These are phyloP conservation scores for Volucella inanis DNA, from an alignment of 2,888 invertebrate species.

Conservation along the genomic window DNA sequence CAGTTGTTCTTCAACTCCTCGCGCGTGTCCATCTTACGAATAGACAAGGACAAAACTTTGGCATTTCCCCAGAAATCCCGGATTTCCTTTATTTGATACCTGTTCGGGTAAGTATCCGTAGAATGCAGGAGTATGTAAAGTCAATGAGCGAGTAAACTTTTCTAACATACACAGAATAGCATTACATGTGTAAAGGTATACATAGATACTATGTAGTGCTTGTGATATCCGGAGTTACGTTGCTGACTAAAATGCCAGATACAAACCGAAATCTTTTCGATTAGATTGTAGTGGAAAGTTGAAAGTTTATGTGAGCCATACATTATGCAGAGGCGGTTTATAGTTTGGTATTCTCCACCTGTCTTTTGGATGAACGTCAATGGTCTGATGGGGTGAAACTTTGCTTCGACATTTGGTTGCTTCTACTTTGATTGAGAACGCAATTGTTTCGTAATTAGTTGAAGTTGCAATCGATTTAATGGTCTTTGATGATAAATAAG, in stretches of 20 bases:
- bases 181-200: no score
- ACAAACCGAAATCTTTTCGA: conserved; percentile 3
- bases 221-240: background rate
- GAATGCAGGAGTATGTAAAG: background rate
- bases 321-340: conserved; percentile 31
- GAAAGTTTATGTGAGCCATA: conserved; percentile 27
- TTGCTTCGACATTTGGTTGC: conserved; percentile 33
- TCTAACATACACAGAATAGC: conserved; percentile 26
- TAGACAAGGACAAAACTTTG: conserved; percentile 49
- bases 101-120: background rate
- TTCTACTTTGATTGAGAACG: conserved; percentile 27
- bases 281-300: conserved; percentile 25
- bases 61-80: conserved; percentile 36
- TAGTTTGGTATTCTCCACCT: conserved; percentile 25
- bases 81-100: conserved; percentile 12
- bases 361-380: conserved; percentile 31
- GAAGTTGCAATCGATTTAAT: conserved; percentile 4
- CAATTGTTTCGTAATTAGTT: conserved; percentile 35
- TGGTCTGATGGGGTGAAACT: conserved; percentile 30
- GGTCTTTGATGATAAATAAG: no score
- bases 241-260: conserved; percentile 42
- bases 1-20: conserved; percentile 48
- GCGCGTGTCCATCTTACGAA: conserved; percentile 60
- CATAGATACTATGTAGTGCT: no score
- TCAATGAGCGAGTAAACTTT: conserved; percentile 55